phyloP scores from a whole-genome alignment of 37 sponge, comb jelly and placozoan genomes.

The Spongilla lacustris region DNA sequence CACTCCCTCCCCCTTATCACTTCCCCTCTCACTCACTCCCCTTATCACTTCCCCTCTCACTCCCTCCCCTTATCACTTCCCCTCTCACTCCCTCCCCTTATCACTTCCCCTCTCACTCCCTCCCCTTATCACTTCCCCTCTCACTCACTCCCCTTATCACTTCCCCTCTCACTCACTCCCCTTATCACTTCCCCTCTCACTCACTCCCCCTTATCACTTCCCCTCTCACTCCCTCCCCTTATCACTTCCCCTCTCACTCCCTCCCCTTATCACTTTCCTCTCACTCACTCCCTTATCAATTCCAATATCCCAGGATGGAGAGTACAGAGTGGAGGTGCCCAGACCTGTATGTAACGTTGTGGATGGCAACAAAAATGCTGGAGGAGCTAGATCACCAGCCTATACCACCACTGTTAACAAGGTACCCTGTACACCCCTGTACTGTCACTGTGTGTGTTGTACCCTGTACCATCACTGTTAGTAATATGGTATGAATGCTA shows the following conservation, averaged over 20 bases:
- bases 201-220: neutral
- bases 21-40: too few relatives aligned
- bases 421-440: constrained; percentile 33
- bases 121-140: neutral
- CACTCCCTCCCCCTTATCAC: too few relatives aligned
- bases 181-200: too few relatives aligned
- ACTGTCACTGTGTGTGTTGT: neutral
- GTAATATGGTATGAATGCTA: neutral
- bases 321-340: constrained; percentile 57
- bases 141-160: too few relatives aligned
- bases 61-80: too few relatives aligned
- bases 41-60: too few relatives aligned
- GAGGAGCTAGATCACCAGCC: constrained; percentile 64
- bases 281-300: neutral
- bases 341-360: constrained; percentile 35
- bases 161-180: too few relatives aligned
- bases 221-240: too few relatives aligned
- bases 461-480: neutral
- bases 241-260: neutral
- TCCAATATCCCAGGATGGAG: constrained; percentile 42
- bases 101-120: neutral
- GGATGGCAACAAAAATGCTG: constrained; percentile 14
- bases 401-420: constrained; percentile 75
- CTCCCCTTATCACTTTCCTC: neutral
- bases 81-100: too few relatives aligned